Evolutionary conservation across 2,888 invertebrate genomes (phyloP), one percentile per base, ranked within the genome.

Genomic region (Hypomecis atomaria): DNA sequence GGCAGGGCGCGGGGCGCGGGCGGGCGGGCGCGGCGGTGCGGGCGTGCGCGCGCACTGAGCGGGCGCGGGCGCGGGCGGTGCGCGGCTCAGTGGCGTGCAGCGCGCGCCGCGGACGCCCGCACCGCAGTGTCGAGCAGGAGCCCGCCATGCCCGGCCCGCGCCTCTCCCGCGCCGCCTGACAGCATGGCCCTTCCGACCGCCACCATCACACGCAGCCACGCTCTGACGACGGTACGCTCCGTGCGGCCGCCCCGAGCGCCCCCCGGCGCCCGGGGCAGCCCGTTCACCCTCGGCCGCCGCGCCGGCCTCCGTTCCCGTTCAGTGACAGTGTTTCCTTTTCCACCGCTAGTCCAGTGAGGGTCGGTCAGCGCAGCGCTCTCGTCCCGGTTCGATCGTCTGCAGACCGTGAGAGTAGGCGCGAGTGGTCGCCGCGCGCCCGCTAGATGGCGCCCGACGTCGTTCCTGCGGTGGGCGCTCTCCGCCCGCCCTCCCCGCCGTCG

Each of bases 141-240:
- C 88, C 90, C 90, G 92, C 90, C 92, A 92, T 92, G 92, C 92
- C 90, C 90, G 92, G 91, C 90, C 88, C 90, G 92, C 92, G 92
- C 90, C 88, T 89, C 84, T 87, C 84, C 84, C 90, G 91, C 90
- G 92, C 89, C 89, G 90, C 91, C 91, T 91, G 92, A 92, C 92
- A 92, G 92, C 92, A 92, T 92, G 92, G 92, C 91, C 90, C 76
- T 79, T 83, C 89, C 89, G 88, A 90, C 89, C 91, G 92, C 92
- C 89, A 90, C 90, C 91, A 89, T 86, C 91, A 88, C 92, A 89
- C 92, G 90, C 91, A 92, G 90, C 92, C 90, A 91, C 91, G 92
- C 92, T 90, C 92, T 91, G 91, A 92, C 92, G 88, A 92, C 92
- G 92, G 92, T 92, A 92, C 87, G 91, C 84, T 82, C 85, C 70